Evolutionary conservation across 2,113 vertebrate genomes (phyloP).

Genomic region (Cephalophus harveyi): DNA sequence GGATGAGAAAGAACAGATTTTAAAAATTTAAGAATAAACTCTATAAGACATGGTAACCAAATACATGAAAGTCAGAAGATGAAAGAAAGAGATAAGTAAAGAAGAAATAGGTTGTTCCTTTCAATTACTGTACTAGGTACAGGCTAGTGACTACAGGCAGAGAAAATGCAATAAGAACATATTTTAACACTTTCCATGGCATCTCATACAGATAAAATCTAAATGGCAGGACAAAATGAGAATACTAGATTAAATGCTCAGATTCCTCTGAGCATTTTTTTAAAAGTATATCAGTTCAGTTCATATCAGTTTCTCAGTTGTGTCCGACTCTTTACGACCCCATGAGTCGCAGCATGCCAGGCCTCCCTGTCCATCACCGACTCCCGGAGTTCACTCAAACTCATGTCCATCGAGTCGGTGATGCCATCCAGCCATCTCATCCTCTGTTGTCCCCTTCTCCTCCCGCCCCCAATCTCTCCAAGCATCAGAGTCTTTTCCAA

Average conservation of each 20-base stretch:
- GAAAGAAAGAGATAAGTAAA: not conserved
- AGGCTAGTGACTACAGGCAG: not conserved
- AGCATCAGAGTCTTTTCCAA: too few species aligned
- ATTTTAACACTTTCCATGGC: not conserved
- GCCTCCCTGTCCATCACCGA: too few species aligned
- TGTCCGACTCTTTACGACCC: too few species aligned
- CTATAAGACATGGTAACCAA: not conserved
- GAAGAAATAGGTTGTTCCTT: not conserved
- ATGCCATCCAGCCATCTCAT: too few species aligned
- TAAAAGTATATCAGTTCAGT: not conserved
- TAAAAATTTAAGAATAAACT: not conserved
- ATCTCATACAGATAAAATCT: not conserved
- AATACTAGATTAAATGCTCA: not conserved
- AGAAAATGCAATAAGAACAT: not conserved
- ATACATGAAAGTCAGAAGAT: not conserved
- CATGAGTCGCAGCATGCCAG: too few species aligned
- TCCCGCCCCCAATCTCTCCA: too few species aligned
- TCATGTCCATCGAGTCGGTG: too few species aligned
- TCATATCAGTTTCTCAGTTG: too few species aligned
- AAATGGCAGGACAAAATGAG: not conserved
- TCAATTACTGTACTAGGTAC: not conserved
- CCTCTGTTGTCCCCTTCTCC: too few species aligned
- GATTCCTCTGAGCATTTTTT: not conserved
- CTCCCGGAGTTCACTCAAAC: too few species aligned
- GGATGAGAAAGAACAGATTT: not conserved